Percentiles rank a stretch among this genome's conserved stretches.
These are phyloP conservation scores for Elgonia sp. DNA, from an alignment of 2,888 invertebrate species.

Conservation along the genomic window DNA sequence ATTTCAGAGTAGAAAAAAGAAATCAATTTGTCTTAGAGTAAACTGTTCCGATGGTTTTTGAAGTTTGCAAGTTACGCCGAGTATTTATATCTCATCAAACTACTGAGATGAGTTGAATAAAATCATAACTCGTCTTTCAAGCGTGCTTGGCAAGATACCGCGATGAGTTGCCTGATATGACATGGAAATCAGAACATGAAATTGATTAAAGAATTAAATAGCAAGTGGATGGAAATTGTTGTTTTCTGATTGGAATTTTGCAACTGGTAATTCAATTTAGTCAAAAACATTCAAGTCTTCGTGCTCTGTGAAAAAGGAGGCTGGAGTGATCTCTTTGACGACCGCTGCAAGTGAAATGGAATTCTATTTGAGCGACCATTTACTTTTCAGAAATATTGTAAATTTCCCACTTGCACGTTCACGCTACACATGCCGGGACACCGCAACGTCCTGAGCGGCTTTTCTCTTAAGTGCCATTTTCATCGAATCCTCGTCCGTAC, in stretches of 20 bases:
- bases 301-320: conserved; percentile 16
- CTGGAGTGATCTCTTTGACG: conserved; percentile 25
- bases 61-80: background rate
- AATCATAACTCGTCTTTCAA: conserved; percentile 20
- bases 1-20: background rate
- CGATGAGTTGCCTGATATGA: no score
- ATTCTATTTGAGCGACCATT: conserved; percentile 65
- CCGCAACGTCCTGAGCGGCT: conserved; percentile 65
- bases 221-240: conserved; percentile 24
- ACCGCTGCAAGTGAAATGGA: conserved; percentile 47
- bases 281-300: background rate
- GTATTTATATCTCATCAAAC: conserved; percentile 36
- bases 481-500: conserved; percentile 66
- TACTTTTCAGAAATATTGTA: conserved; percentile 69
- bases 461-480: conserved; percentile 74
- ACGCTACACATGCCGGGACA: conserved; percentile 60
- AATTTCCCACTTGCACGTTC: conserved; percentile 58
- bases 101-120: conserved; percentile 30
- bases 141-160: no score
- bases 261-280: conserved; percentile 20
- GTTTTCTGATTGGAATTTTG: conserved; percentile 14
- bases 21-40: background rate
- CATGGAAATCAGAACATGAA: background rate
- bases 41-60: background rate
- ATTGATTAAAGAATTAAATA: conserved; percentile 16